phyloP scores from a whole-genome alignment of 2,888 invertebrate species.

The Epistrophe eligans region DNA sequence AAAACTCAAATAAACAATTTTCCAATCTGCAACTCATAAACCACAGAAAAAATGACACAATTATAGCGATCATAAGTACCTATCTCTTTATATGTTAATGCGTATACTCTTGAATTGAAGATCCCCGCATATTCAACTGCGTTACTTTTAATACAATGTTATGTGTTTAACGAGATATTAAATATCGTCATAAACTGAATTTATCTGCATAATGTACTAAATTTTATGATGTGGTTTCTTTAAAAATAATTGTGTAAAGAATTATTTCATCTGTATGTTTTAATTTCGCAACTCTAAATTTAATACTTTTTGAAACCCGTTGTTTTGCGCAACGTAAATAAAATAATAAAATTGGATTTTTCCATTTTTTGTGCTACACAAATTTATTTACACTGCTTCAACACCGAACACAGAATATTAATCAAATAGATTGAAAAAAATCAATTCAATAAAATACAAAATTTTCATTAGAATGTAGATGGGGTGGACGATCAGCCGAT shows the following conservation, averaged over 20 bases:
- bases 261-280: neutral
- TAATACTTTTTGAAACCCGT: neutral
- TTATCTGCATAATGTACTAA: neutral
- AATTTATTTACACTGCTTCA: conserved; percentile 38
- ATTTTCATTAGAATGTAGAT: neutral
- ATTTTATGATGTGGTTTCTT: conserved; percentile 39
- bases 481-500: neutral
- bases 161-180: too few relatives aligned
- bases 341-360: conserved; percentile 35
- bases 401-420: conserved; percentile 31
- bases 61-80: too few relatives aligned
- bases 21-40: too few relatives aligned
- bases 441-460: too few relatives aligned
- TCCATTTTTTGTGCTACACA: neutral
- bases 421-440: conserved; percentile 38
- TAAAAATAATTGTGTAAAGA: neutral
- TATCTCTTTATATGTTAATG: too few relatives aligned
- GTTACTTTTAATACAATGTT: too few relatives aligned
- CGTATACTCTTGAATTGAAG: too few relatives aligned
- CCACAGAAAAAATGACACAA: too few relatives aligned
- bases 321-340: conserved; percentile 51
- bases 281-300: conserved; percentile 40
- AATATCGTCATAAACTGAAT: too few relatives aligned
- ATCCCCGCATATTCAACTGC: too few relatives aligned
- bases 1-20: too few relatives aligned